These are phyloP conservation scores for Diceros bicornis DNA, from an alignment of 2,797 vertebrate species.

Conservation along the genomic window DNA sequence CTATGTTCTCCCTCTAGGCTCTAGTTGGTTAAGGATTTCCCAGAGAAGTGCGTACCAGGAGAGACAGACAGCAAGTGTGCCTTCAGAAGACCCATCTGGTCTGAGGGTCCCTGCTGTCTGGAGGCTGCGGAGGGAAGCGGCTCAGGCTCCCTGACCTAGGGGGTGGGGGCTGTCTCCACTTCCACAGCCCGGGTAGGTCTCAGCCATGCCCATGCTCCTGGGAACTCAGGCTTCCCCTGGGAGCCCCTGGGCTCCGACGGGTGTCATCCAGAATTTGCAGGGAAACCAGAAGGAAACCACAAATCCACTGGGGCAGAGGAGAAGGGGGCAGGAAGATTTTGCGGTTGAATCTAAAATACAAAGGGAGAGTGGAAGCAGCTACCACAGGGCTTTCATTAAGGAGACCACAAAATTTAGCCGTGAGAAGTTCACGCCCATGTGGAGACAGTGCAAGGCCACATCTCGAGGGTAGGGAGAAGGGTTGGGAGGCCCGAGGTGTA, in stretches of 20 bases:
- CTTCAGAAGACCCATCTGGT: too few relatives aligned
- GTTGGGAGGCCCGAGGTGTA: background rate
- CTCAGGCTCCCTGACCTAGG: background rate
- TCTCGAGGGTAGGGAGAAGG: background rate
- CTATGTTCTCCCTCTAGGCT: background rate
- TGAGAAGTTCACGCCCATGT: background rate
- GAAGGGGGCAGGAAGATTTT: conserved; percentile 62
- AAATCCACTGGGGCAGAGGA: conserved; percentile 22
- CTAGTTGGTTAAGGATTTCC: background rate
- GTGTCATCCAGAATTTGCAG: conserved; percentile 61
- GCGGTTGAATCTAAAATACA: conserved; percentile 62
- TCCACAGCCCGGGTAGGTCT: background rate
- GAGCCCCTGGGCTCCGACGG: background rate
- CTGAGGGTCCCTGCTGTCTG: background rate
- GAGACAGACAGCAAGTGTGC: background rate
- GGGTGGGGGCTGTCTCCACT: fast-evolving
- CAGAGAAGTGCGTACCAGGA: background rate
- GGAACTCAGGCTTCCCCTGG: background rate
- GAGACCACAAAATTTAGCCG: conserved; percentile 59
- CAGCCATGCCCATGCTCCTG: fast-evolving
- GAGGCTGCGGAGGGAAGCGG: too few relatives aligned
- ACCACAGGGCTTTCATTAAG: conserved; percentile 75
- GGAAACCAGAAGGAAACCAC: conserved; percentile 78
- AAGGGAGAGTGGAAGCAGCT: background rate
- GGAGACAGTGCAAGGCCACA: background rate